phyloP scores from a whole-genome alignment of 2,113 vertebrate genomes.

The Eulemur rufifrons region DNA sequence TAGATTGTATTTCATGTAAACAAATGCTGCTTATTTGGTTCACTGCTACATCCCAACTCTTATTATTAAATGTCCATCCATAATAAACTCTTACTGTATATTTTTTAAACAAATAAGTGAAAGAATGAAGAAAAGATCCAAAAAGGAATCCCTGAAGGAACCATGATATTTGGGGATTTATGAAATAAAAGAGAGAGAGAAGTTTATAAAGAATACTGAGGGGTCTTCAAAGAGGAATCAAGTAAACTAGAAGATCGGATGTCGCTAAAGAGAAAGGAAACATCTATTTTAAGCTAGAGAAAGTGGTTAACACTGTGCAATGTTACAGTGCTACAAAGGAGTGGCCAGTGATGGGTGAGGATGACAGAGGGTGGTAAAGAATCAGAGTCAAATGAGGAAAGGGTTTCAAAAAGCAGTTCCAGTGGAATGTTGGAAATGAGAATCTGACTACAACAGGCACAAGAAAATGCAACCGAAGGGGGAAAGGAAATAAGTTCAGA shows the following conservation, averaged over 20 bases:
- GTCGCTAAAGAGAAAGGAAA: not conserved
- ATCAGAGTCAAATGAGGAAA: not conserved
- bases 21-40: not conserved
- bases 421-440: not conserved
- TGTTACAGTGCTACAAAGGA: not conserved
- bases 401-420: not conserved
- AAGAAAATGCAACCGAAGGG: not conserved
- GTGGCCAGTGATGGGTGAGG: not conserved
- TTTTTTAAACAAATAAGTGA: not conserved
- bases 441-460: not conserved
- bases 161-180: not conserved
- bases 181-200: slow-evolving; percentile 20
- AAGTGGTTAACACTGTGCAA: slow-evolving; percentile 33
- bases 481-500: not conserved
- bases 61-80: not conserved
- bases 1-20: not conserved
- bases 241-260: not conserved
- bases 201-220: not conserved
- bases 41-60: not conserved
- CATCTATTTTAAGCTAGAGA: not conserved
- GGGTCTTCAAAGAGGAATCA: not conserved
- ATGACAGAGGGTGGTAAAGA: not conserved
- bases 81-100: not conserved
- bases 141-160: not conserved
- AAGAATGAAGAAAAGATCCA: not conserved